Evolutionary conservation across 2,797 vertebrate species (phyloP).

Genomic region (Cyprinodon diabolis): DNA sequence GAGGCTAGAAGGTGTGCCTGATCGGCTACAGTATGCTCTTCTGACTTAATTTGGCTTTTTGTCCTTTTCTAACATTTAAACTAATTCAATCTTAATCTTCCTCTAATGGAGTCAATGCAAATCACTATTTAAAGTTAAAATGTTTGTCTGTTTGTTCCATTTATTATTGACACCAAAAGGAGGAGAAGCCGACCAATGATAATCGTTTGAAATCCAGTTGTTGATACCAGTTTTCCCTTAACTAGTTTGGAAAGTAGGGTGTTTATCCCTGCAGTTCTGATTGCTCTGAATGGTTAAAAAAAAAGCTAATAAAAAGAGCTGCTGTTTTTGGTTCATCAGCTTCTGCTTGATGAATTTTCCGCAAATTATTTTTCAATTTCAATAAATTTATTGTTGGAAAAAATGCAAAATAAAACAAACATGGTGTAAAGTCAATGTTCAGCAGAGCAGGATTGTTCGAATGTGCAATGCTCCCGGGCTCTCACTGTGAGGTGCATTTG

Average conservation of each 20-base stretch:
- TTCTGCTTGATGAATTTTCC: neutral
- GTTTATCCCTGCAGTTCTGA: neutral
- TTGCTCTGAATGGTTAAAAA: neutral
- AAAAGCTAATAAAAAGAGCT: neutral
- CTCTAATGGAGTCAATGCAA: neutral
- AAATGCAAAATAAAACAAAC: no score
- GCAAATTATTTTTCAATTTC: neutral
- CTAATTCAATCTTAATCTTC: neutral
- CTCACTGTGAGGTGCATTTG: slow-evolving; percentile 15
- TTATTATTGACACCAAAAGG: neutral
- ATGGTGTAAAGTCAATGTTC: neutral
- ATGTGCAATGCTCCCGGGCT: neutral
- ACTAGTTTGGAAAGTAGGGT: neutral
- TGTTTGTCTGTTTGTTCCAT: neutral
- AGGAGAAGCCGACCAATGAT: neutral
- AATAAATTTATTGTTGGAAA: neutral
- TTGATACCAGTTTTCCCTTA: neutral
- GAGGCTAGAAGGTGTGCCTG: neutral
- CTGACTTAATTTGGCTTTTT: neutral
- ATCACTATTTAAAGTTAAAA: neutral
- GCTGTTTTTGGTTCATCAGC: neutral
- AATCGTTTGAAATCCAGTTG: neutral
- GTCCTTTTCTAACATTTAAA: neutral
- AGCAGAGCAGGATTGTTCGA: neutral
- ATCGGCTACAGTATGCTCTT: neutral